phyloP scores from a whole-genome alignment of 1,140 invertebrate species.

The Cyclargus thomasi region DNA sequence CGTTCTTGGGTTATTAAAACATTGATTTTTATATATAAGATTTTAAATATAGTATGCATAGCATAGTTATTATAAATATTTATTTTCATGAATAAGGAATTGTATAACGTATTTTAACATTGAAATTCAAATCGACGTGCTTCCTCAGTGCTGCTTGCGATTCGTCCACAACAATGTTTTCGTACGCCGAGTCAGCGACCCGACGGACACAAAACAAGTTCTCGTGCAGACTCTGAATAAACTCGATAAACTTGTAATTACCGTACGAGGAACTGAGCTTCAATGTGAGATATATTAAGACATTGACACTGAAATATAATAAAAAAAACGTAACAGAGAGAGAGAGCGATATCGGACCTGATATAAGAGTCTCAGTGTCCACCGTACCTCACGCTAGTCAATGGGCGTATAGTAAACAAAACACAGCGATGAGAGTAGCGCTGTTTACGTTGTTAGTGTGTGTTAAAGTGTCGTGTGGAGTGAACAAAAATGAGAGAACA shows the following conservation, averaged over 20 bases:
- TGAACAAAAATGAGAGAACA: background rate
- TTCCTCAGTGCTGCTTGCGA: background rate
- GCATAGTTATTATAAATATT: too few relatives aligned
- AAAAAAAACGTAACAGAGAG: background rate
- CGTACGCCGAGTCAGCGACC: slow-evolving; percentile 5
- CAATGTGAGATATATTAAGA: background rate
- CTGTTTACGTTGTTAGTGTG: slow-evolving; percentile 20
- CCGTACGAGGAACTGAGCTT: background rate
- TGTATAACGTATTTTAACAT: too few relatives aligned
- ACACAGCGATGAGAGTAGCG: background rate
- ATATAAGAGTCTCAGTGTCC: background rate
- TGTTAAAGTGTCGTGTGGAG: background rate
- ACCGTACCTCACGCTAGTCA: background rate
- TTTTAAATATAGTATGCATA: too few relatives aligned
- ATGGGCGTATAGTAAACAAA: background rate
- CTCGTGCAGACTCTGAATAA: background rate
- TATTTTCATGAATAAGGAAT: too few relatives aligned
- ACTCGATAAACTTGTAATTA: slow-evolving; percentile 13
- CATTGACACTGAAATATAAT: background rate
- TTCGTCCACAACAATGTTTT: background rate
- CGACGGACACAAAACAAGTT: background rate
- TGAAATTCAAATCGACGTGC: background rate
- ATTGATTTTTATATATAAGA: too few relatives aligned
- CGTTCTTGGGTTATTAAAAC: too few relatives aligned
- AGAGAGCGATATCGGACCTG: background rate